Evolutionary conservation across 2,113 vertebrate species (phyloP), one percentile per base, ranked within the genome.

Genomic region (Hystrix cristata): DNA sequence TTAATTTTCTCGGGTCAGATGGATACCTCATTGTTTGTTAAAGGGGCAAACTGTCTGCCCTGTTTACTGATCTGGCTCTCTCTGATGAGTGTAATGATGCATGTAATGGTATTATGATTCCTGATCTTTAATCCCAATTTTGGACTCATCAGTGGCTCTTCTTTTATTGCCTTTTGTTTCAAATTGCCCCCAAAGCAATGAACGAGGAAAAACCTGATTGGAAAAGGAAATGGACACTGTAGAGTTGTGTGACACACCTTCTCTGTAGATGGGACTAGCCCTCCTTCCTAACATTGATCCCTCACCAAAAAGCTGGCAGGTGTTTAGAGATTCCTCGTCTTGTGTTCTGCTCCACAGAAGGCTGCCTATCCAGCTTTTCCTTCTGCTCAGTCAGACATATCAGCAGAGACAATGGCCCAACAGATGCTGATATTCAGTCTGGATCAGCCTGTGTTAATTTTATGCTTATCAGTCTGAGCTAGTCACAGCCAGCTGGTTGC

Each of bases 391-490:
- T 96, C 94, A 96, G 92, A 97, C 82, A 83, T 65, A 90, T 86
- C 96, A 81, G 95, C 8, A 92, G 71, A 97, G 90, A 98, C 97
- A 98, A 97, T 94, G 90, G 95, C 88, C 38, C 76, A 97, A 76
- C 97, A 97, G 98, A 98, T 97, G 98, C 97, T 97, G 94, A 96
- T 95, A 97, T 94, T 94, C 97, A 96, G 96, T 87, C 78, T 88
- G 87, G 90, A 97, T 95, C 94, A 95, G 97, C 34, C 96, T 95
- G 19, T 97, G 97, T 97, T 97, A 96, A 97, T 97, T 98, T 97
- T 97, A 97, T 95, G 90, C 94, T 98, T 95, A 95, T 97, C 96
- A 97, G 94, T 76, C 87, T 97, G 94, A 92, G 92, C 95, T 82
- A 91, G 90, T 95, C 95, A 95, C 90, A 97, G 96, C 92, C 97